Conservation (phyloP, 2,888 invertebrate species). For the Odontocerum albicorne region DNA sequence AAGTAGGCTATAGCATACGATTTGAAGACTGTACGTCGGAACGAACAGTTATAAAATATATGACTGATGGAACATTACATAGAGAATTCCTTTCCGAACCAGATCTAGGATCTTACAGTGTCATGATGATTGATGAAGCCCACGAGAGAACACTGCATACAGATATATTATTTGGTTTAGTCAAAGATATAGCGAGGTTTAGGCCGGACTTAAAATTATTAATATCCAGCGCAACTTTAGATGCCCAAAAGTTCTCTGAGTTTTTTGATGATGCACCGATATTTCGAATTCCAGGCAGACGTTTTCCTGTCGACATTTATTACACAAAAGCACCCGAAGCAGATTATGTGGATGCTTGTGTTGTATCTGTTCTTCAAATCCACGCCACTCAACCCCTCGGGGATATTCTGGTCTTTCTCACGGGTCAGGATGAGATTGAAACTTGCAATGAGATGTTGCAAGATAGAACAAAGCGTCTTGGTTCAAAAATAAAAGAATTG, state of each 20-base stretch:
- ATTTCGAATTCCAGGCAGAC: constrained; percentile 94
- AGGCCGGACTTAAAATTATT: constrained; percentile 92
- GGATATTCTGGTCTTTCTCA: constrained; percentile 95
- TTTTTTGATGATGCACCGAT: constrained; percentile 99
- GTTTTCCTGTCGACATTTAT: constrained; percentile 98
- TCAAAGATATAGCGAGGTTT: constrained; percentile 93
- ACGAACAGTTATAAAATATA: constrained; percentile 94
- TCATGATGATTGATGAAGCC: constrained; percentile 99
- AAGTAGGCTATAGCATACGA: constrained; percentile 88
- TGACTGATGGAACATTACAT: constrained; percentile 98
- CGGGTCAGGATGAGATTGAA: constrained; percentile 91
- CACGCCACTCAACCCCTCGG: constrained; percentile 96
- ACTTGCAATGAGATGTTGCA: constrained; percentile 86
- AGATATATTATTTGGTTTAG: constrained; percentile 96
- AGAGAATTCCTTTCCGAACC: constrained; percentile 97
- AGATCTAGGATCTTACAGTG: constrained; percentile 93
- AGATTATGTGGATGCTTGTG: constrained; percentile 97
- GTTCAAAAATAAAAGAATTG: constrained; percentile 90
- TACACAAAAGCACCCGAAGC: constrained; percentile 99
- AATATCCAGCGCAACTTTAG: constrained; percentile 97
- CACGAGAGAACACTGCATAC: constrained; percentile 98
- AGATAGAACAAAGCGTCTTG: constrained; percentile 89
- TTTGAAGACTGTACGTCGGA: constrained; percentile 99
- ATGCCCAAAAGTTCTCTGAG: constrained; percentile 96
- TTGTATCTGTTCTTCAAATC: constrained; percentile 97